Percentiles rank a stretch among this genome's conserved stretches.
phyloP scores from a whole-genome alignment of 1,140 invertebrate genomes.

The Bradysia coprophila region DNA sequence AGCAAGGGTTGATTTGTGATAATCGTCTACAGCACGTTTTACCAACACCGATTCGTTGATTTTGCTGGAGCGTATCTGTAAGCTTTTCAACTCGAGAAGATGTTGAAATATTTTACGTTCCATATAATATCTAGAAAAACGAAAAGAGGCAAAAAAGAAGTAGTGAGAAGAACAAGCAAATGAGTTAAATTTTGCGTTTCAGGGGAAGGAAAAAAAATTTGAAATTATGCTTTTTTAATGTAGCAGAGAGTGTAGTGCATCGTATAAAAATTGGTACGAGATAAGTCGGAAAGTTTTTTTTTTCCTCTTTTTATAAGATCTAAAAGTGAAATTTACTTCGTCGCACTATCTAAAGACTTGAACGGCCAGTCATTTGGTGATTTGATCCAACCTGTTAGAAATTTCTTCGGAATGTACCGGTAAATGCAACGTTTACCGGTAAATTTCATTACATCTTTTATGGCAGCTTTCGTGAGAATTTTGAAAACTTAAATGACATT shows the following conservation, averaged over 20 bases:
- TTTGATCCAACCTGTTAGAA: too few relatives aligned
- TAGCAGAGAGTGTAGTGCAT: not conserved
- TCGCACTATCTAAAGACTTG: too few relatives aligned
- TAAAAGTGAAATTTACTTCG: too few relatives aligned
- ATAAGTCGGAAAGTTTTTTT: not conserved
- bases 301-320: too few relatives aligned
- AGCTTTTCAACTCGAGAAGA: slow-evolving; percentile 74
- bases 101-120: slow-evolving; percentile 90
- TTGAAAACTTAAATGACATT: too few relatives aligned
- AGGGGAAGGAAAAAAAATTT: too few relatives aligned
- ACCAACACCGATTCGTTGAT: slow-evolving; percentile 78
- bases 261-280: too few relatives aligned
- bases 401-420: too few relatives aligned
- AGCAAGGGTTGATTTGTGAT: slow-evolving; percentile 52
- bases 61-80: slow-evolving; percentile 78
- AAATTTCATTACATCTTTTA: too few relatives aligned
- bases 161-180: slow-evolving; percentile 1
- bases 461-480: too few relatives aligned
- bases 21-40: slow-evolving; percentile 64
- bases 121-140: slow-evolving; percentile 58
- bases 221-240: not conserved
- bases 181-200: not conserved
- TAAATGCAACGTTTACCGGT: too few relatives aligned
- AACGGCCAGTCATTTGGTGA: too few relatives aligned
- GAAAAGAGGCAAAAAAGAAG: not conserved